phyloP scores from a whole-genome alignment of 2,797 vertebrate genomes.

The Meda fulgida region DNA sequence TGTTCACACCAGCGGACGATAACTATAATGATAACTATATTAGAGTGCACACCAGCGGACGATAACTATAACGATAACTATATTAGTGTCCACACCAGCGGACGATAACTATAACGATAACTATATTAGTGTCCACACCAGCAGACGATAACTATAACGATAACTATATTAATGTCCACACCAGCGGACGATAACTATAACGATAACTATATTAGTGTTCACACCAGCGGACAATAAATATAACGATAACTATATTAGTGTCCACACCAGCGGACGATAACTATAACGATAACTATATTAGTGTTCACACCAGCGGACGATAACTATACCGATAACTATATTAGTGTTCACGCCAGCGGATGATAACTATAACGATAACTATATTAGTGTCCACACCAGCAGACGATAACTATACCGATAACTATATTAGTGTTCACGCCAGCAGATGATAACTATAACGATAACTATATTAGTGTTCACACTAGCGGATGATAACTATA shows the following conservation, averaged over 20 bases:
- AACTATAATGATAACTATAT: no score
- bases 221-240: background rate
- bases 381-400: background rate
- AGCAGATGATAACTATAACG: background rate
- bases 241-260: background rate
- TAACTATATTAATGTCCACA: no score
- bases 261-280: background rate
- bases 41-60: no score
- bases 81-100: no score
- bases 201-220: background rate
- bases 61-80: no score
- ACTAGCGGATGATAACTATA: background rate
- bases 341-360: background rate
- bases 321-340: background rate
- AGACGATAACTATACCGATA: background rate
- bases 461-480: background rate
- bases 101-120: no score
- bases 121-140: no score
- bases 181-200: background rate
- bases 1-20: no score
- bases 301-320: background rate
- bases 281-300: background rate
- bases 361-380: background rate
- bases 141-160: background rate
- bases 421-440: background rate